These are phyloP conservation scores for Drosophila kuntzei DNA, from an alignment of 2,888 invertebrate genomes.

Conservation along the genomic window DNA sequence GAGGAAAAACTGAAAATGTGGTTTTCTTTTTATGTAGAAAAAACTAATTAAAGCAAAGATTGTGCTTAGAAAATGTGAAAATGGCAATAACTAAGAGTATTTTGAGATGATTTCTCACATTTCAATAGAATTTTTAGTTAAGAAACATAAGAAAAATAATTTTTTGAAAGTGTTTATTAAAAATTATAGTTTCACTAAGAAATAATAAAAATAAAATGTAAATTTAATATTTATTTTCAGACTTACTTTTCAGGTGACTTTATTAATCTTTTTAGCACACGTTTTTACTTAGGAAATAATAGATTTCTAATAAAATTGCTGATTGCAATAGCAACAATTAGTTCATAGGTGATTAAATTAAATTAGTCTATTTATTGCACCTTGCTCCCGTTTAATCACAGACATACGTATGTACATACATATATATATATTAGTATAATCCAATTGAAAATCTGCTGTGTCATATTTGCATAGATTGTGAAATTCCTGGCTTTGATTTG, in stretches of 20 bases:
- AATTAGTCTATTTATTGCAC: slow-evolving; percentile 7
- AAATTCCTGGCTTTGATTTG: slow-evolving; percentile 43
- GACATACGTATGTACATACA: too few species aligned
- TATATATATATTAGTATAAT: slow-evolving; percentile 11
- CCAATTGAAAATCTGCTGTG: slow-evolving; percentile 18
- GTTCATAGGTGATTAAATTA: slow-evolving; percentile 1
- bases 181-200: background rate
- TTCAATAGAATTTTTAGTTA: background rate
- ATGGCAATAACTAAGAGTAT: background rate
- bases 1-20: slow-evolving; percentile 5
- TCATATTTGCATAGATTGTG: slow-evolving; percentile 61
- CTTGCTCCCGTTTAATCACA: slow-evolving; percentile 1
- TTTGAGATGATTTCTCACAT: background rate
- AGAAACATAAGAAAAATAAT: background rate
- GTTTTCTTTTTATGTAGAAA: background rate
- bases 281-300: background rate
- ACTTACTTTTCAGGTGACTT: background rate
- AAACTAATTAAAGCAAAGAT: slow-evolving; percentile 5
- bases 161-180: background rate
- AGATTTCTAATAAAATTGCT: background rate
- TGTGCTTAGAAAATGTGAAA: background rate
- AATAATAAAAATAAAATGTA: background rate
- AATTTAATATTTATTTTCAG: too few species aligned
- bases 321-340: slow-evolving; percentile 5
- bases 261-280: background rate